Conservation (phyloP, 2,797 vertebrate species). For the Argyrosomus regius region DNA sequence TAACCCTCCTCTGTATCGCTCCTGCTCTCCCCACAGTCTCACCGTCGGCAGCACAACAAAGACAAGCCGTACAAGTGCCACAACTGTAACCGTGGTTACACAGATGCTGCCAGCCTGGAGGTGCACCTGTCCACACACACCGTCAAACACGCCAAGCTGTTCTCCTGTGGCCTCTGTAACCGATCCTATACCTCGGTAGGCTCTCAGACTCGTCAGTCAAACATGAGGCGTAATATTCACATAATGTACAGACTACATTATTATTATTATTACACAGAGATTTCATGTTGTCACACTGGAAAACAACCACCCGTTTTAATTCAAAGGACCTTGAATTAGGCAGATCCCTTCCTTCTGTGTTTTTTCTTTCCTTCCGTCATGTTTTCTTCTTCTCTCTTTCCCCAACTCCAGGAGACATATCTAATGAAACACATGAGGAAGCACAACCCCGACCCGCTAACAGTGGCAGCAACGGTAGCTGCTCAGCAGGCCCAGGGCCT, state of each 20-base stretch:
- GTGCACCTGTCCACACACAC: slow-evolving; percentile 97
- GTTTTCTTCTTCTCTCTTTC: slow-evolving; percentile 1
- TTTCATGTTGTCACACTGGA: background rate
- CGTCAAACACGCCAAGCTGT: slow-evolving; percentile 98
- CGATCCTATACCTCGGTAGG: slow-evolving; percentile 96
- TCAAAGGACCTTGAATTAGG: background rate
- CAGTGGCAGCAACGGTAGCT: slow-evolving; percentile 87
- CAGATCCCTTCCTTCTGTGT: too few relatives aligned
- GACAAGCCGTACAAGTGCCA: slow-evolving; percentile 99
- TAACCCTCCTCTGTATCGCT: accelerated
- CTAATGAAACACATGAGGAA: slow-evolving; percentile 99
- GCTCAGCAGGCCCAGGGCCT: slow-evolving; percentile 89
- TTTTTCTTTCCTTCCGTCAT: background rate
- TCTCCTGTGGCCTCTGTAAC: slow-evolving; percentile 96
- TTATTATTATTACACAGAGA: too few relatives aligned
- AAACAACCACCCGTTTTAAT: background rate
- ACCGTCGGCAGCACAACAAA: slow-evolving; percentile 99
- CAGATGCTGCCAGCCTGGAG: slow-evolving; percentile 94
- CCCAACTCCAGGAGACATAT: slow-evolving; percentile 88
- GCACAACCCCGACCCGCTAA: slow-evolving; percentile 95
- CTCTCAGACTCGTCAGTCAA: background rate
- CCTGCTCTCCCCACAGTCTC: slow-evolving; percentile 85
- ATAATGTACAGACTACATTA: too few relatives aligned
- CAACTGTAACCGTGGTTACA: slow-evolving; percentile 98
- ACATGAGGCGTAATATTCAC: too few relatives aligned